A percentile compares a stretch with the other conserved stretches of the same genome.
These are phyloP conservation scores for Heliocidaris erythrogramma DNA, from an alignment of 35 echinoderm and acorn worm species.

Conservation along the genomic window DNA sequence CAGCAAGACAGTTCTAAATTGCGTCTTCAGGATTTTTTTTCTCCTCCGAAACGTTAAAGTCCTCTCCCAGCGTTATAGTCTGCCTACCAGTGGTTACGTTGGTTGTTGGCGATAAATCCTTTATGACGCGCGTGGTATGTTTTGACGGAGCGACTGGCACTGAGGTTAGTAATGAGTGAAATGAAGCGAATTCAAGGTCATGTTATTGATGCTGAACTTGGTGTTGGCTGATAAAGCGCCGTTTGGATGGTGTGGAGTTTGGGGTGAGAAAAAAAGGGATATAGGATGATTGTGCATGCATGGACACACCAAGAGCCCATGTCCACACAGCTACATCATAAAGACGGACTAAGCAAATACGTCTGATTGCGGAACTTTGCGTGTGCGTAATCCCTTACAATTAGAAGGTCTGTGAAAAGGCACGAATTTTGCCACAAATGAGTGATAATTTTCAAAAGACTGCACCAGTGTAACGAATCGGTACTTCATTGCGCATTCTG, in stretches of 20 bases:
- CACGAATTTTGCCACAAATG: conserved; percentile 51
- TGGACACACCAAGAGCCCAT: not conserved
- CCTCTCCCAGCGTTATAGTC: not conserved
- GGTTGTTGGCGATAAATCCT: not conserved
- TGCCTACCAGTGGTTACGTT: not conserved
- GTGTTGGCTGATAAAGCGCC: not conserved
- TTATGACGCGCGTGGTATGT: not conserved
- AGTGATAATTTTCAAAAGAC: conserved; percentile 46
- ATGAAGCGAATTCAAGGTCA: conserved; percentile 3
- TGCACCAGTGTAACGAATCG: conserved; percentile 45
- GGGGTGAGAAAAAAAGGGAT: not conserved
- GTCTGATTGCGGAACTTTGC: conserved; percentile 47
- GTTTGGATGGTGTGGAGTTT: not conserved
- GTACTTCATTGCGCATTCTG: conserved; percentile 39
- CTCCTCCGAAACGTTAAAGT: not conserved
- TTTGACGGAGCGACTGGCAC: not conserved
- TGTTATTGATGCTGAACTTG: conserved; percentile 8
- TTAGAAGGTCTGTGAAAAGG: conserved; percentile 41
- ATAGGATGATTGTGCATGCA: not conserved
- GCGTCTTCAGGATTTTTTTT: not conserved
- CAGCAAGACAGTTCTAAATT: conserved; percentile 31
- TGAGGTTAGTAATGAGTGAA: not conserved
- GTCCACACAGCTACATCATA: not conserved
- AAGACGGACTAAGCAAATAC: conserved; percentile 35
- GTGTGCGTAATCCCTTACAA: conserved; percentile 34